Evolutionary conservation across 2,113 vertebrate species (phyloP).

Genomic region (Felis catus): DNA sequence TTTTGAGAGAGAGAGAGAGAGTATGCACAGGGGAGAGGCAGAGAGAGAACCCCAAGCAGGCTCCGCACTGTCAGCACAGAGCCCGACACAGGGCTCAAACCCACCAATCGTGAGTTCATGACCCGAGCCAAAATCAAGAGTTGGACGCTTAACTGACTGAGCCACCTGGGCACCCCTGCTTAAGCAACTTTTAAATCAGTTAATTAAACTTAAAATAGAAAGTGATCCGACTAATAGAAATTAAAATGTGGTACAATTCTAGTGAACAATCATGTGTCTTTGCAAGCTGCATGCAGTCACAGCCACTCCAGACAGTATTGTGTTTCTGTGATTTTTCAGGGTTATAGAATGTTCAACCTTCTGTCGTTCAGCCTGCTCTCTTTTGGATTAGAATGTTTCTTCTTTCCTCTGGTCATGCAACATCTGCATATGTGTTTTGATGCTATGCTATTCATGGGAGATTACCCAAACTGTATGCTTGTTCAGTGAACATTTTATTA

Average conservation of each 20-base stretch:
- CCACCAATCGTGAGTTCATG: too few relatives aligned
- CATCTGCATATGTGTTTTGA: not conserved
- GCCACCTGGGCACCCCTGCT: not conserved
- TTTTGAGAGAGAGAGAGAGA: too few relatives aligned
- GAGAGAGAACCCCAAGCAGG: too few relatives aligned
- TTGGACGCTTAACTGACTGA: too few relatives aligned
- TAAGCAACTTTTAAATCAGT: not conserved
- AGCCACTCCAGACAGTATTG: not conserved
- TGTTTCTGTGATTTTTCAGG: not conserved
- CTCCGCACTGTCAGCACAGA: too few relatives aligned
- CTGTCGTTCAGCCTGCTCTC: not conserved
- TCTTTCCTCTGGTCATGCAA: not conserved
- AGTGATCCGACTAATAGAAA: not conserved
- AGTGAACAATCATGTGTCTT: not conserved
- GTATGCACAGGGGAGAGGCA: too few relatives aligned
- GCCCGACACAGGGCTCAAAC: too few relatives aligned
- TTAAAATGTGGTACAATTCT: not conserved
- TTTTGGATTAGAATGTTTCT: conserved; percentile 5
- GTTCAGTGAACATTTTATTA: not conserved
- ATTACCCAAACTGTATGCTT: not conserved
- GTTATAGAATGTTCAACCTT: not conserved
- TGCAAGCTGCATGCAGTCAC: not conserved
- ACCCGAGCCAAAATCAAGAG: too few relatives aligned
- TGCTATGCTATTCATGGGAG: not conserved
- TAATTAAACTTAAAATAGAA: not conserved